Evolutionary conservation across 2,113 vertebrate species (phyloP).

Genomic region (Scartelaos histophorus): DNA sequence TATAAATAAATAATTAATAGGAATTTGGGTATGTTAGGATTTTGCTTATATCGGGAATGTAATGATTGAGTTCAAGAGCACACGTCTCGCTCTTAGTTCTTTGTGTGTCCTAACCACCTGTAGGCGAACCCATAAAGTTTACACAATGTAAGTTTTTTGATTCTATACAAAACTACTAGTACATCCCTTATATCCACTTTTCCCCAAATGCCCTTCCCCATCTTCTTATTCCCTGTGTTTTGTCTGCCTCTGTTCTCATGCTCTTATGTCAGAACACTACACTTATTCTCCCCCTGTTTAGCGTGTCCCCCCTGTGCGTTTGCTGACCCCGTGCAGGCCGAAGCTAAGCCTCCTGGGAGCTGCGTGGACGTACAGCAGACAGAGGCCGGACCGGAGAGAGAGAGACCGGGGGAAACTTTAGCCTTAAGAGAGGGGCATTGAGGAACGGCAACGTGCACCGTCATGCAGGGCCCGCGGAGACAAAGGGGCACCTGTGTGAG

Average conservation of each 20-base stretch:
- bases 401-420: constrained; percentile 62
- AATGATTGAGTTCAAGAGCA: too few relatives aligned
- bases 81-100: too few relatives aligned
- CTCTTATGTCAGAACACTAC: constrained; percentile 38
- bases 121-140: too few relatives aligned
- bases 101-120: too few relatives aligned
- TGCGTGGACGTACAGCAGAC: constrained; percentile 23
- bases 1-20: too few relatives aligned
- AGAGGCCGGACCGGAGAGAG: constrained; percentile 22
- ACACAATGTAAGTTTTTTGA: too few relatives aligned
- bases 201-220: not conserved
- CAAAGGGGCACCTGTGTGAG: constrained; percentile 70
- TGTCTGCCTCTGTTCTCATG: constrained; percentile 10
- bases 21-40: too few relatives aligned
- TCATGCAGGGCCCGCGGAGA: constrained; percentile 49
- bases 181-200: not conserved
- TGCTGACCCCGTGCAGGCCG: constrained; percentile 32
- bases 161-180: not conserved
- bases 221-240: not conserved
- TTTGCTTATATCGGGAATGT: too few relatives aligned
- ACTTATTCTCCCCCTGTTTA: constrained; percentile 42
- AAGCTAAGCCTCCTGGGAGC: constrained; percentile 61
- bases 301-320: constrained; percentile 27
- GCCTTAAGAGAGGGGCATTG: constrained; percentile 64
- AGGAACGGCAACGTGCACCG: constrained; percentile 58